These are phyloP conservation scores for Ormyrus rosae DNA, from an alignment of 2,888 invertebrate species.

Conservation along the genomic window DNA sequence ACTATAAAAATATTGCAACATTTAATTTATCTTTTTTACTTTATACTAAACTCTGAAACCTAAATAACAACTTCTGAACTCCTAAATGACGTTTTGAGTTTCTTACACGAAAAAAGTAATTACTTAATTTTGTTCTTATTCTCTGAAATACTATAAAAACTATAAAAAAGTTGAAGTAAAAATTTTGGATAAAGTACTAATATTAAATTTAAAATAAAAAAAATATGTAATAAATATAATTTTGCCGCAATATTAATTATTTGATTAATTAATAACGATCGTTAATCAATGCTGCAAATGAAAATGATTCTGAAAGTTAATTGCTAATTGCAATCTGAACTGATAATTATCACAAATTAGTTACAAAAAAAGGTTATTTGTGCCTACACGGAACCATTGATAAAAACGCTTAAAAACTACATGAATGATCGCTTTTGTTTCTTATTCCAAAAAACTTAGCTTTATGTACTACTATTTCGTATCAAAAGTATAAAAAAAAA, in stretches of 20 bases:
- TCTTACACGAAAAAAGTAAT: no score
- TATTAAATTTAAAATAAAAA: no score
- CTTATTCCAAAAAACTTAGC: conserved; percentile 35
- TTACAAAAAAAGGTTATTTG: conserved; percentile 18
- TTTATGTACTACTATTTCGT: conserved; percentile 39
- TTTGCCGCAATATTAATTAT: neutral
- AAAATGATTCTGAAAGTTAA: conserved; percentile 27
- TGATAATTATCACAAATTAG: conserved; percentile 32
- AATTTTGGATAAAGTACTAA: no score
- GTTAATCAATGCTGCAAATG: conserved; percentile 3
- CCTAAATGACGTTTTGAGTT: no score
- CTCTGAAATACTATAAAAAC: no score
- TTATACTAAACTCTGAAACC: no score
- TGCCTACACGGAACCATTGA: conserved; percentile 16
- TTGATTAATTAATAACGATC: conserved; percentile 12
- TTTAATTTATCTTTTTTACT: no score
- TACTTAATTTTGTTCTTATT: no score
- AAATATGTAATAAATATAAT: no score
- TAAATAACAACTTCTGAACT: no score
- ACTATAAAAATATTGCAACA: no score
- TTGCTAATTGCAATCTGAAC: conserved; percentile 35
- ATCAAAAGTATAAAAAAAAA: conserved; percentile 14
- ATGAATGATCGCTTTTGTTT: conserved; percentile 31
- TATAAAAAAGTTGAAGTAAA: no score
- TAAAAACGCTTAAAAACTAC: conserved; percentile 15